Evolutionary conservation across 2,797 vertebrate genomes (phyloP), one percentile per base, ranked within the genome.

Genomic region (Erpetoichthys calabaricus): DNA sequence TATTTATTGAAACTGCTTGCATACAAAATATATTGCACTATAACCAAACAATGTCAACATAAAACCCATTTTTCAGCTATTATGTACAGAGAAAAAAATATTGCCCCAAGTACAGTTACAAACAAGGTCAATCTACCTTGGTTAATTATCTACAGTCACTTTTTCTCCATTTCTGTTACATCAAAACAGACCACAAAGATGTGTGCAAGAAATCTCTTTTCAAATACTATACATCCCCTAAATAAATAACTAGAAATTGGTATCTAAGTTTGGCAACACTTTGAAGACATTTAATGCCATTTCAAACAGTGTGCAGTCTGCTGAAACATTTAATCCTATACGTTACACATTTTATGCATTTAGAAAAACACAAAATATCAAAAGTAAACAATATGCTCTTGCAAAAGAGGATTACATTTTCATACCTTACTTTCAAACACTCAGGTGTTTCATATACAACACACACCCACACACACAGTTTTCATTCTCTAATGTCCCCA

Each of bases 11-110:
- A 97, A 97, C 93, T 89, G 91, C 89, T 96, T 92, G 91, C 93
- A 95, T 97, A 97, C 91, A 97, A 97, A 97, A 97, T 97, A 95
- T 93, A 94, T 94, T 94, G 89, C 91, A 97, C 92, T 94, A 93
- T 94, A 92, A 96, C 90, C 91, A 94, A 91, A 96, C 91, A 90
- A 90, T 91, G 91, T 94, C 86, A 91, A 94, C 88, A 88, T 91
- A 91, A 89, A 87, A 88, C 88, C 87, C 89, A 88, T 90, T 91
- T 84, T 89, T 89, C 89, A 79, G 87, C 87, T 88, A 91, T 77
- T 94, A 95, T 95, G 82, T 96, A 97, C 91, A 94, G 86, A 96
- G 88, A 88, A 73, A 88, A 73, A 62, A 74, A 89, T 88, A 89
- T 90, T 89, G 88, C 85, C 72, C 85, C 83, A 91, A 89, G 89